Evolutionary conservation across 35 echinoderm and acorn worm genomes (phyloP).

Genomic region (Holothuria glaberrima): DNA sequence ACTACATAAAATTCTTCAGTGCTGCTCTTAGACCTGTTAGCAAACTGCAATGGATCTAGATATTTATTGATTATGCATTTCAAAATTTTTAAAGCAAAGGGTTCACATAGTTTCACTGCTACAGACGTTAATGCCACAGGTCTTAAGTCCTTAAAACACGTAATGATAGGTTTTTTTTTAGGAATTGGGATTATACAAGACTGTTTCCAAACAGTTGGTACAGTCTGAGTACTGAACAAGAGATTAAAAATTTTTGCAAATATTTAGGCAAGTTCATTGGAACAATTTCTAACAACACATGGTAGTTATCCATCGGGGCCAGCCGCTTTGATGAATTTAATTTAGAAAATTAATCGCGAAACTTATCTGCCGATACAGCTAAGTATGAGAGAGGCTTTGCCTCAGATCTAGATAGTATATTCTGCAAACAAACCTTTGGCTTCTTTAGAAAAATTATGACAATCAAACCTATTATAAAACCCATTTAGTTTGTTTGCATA

Average conservation of each 20-base stretch:
- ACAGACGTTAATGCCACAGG: neutral
- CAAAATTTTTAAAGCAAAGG: neutral
- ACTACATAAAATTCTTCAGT: constrained; percentile 3
- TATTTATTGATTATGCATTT: neutral
- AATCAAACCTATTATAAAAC: no score
- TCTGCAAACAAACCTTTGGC: no score
- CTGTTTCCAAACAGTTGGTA: constrained; percentile 1
- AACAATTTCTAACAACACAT: neutral
- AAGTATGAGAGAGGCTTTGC: no score
- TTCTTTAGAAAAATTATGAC: no score
- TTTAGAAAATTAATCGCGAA: no score
- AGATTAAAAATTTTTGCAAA: neutral
- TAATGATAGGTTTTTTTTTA: neutral
- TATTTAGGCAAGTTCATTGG: neutral
- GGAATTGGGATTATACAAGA: neutral
- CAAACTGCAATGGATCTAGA: neutral
- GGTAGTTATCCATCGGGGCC: neutral
- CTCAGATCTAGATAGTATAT: no score
- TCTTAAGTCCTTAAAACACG: neutral
- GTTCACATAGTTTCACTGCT: neutral
- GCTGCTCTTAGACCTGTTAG: neutral
- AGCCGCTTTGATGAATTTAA: neutral
- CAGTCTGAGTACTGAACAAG: neutral
- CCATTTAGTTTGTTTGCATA: no score
- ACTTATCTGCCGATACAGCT: no score